These are phyloP conservation scores for Diacarnus erythraeanus DNA, from an alignment of 37 sponge, comb jelly and placozoan genomes.

Conservation along the genomic window DNA sequence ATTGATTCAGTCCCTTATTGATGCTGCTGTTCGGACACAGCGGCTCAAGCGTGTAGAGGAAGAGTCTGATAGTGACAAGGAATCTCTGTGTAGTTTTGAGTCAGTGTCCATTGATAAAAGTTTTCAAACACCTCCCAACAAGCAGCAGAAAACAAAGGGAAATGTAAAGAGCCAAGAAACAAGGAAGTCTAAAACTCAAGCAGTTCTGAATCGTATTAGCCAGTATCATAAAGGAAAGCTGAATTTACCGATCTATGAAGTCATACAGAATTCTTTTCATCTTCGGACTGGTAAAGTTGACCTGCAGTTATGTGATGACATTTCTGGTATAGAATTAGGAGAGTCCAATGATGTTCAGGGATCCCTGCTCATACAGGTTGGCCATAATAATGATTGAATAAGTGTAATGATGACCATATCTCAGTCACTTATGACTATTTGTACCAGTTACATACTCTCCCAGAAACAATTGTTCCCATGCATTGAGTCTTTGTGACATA, in stretches of 20 bases:
- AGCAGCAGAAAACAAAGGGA: not conserved
- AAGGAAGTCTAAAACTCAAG: not conserved
- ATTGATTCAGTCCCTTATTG: constrained; percentile 66
- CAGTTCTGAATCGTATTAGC: constrained; percentile 8
- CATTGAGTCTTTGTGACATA: not conserved
- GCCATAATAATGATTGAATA: not conserved
- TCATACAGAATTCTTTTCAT: constrained; percentile 82
- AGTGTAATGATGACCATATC: too few species aligned
- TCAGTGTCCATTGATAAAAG: constrained; percentile 5
- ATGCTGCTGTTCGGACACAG: constrained; percentile 44
- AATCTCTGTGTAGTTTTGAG: not conserved
- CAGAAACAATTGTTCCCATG: too few species aligned
- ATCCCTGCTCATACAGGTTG: constrained; percentile 22
- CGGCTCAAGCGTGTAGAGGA: constrained; percentile 21
- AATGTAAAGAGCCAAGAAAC: not conserved
- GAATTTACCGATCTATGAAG: constrained; percentile 48
- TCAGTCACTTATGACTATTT: too few species aligned
- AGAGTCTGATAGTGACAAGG: not conserved
- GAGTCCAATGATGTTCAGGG: not conserved
- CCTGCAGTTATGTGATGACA: constrained; percentile 78
- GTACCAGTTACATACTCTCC: too few species aligned
- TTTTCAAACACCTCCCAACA: not conserved
- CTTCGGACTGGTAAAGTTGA: constrained; percentile 61
- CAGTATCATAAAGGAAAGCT: constrained; percentile 59
- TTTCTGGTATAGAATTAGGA: not conserved